These are phyloP conservation scores for Cochlearius cochlearius DNA, from an alignment of 2,113 vertebrate species.

Conservation along the genomic window DNA sequence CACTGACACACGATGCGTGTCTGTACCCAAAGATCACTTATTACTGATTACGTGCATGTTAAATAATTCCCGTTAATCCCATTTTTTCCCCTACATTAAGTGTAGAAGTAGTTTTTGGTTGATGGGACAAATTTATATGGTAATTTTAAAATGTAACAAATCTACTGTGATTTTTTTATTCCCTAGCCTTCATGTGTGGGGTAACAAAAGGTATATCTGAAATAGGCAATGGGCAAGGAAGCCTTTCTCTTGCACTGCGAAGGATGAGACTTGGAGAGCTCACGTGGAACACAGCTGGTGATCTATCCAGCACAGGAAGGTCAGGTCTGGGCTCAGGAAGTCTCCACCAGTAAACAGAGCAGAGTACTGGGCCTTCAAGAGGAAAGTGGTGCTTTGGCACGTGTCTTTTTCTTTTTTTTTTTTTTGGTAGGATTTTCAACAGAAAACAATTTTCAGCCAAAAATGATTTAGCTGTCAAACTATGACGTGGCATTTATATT, in stretches of 20 bases:
- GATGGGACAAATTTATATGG: neutral
- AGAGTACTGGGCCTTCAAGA: neutral
- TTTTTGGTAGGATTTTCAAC: neutral
- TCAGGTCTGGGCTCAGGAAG: neutral
- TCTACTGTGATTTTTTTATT: neutral
- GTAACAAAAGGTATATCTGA: neutral
- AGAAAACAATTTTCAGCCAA: neutral
- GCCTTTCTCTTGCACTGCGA: neutral
- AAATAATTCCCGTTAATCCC: neutral
- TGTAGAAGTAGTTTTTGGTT: neutral
- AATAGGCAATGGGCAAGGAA: neutral
- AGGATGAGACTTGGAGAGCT: neutral
- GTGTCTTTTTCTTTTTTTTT: too few relatives aligned
- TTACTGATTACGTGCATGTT: neutral
- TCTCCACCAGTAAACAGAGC: neutral
- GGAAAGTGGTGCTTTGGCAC: neutral
- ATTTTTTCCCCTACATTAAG: neutral
- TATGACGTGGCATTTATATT: neutral
- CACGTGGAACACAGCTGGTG: neutral
- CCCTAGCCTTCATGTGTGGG: neutral
- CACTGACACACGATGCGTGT: neutral
- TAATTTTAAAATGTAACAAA: neutral
- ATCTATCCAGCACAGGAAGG: neutral
- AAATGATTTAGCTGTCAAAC: fast-evolving
- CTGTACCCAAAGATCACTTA: neutral